Evolutionary conservation across 2,888 invertebrate genomes (phyloP).

Genomic region (Mylabris sibirica): DNA sequence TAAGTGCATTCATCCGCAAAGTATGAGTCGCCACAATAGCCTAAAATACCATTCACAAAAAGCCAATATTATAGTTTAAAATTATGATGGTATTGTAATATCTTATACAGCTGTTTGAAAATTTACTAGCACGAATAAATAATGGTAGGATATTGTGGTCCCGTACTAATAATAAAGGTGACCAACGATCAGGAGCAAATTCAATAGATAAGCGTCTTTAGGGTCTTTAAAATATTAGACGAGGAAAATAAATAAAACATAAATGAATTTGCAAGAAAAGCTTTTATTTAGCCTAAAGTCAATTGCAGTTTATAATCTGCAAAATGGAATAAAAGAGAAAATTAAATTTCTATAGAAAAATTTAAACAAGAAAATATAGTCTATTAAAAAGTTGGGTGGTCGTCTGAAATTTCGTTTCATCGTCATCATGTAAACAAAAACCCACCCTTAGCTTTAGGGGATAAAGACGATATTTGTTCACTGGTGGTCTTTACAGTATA

Average conservation of each 20-base stretch:
- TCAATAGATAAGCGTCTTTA: neutral
- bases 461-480: conserved; percentile 49
- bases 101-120: conserved; percentile 10
- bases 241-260: neutral
- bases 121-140: conserved; percentile 6
- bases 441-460: conserved; percentile 44
- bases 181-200: neutral
- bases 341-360: neutral
- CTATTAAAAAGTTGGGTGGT: conserved; percentile 37
- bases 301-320: neutral
- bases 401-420: conserved; percentile 40
- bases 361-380: conserved; percentile 17
- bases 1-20: conserved; percentile 50
- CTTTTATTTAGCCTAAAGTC: neutral
- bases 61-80: conserved; percentile 7
- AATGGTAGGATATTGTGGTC: neutral
- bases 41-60: conserved; percentile 12
- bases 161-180: neutral
- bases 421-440: conserved; percentile 40
- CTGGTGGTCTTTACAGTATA: conserved; percentile 44
- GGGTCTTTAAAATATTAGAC: neutral
- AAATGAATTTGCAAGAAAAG: neutral
- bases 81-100: conserved; percentile 4
- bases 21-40: conserved; percentile 44
- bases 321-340: too few relatives aligned